A percentile compares a stretch with the other conserved stretches of the same genome.
Conservation (phyloP, 2,888 invertebrate species). For the Dexiosoma caninum region DNA sequence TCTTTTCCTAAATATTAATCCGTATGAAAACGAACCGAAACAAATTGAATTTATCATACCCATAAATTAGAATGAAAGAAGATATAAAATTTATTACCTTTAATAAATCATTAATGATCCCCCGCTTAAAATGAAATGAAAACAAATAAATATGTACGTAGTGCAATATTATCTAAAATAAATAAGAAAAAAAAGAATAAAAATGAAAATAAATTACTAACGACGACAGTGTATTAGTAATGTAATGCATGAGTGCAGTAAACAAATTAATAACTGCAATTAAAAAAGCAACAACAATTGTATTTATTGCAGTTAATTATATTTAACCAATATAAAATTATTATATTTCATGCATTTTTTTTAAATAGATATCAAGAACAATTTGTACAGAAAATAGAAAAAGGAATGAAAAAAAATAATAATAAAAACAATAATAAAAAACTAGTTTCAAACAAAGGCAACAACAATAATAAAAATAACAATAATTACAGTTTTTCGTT, state of each 20-base stretch:
- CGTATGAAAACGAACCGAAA: background rate
- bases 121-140: constrained; percentile 17
- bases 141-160: background rate
- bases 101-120: constrained; percentile 40
- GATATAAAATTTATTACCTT: background rate
- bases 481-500: constrained; percentile 61
- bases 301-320: background rate
- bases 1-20: background rate
- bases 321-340: constrained; percentile 14
- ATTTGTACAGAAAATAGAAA: background rate
- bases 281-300: constrained; percentile 13
- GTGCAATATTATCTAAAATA: background rate
- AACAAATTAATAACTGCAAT: constrained; percentile 27
- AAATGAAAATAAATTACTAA: constrained; percentile 3
- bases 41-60: background rate
- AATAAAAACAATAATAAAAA: background rate
- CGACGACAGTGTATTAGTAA: background rate
- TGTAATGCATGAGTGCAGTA: background rate
- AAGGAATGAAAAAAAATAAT: background rate
- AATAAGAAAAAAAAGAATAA: background rate
- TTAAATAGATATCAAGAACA: constrained; percentile 22
- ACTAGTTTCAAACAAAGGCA: background rate
- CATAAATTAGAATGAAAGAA: background rate
- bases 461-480: constrained; percentile 27
- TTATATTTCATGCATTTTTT: constrained; percentile 18